These are phyloP conservation scores for Psylliodes chrysocephalus DNA, from an alignment of 2,888 invertebrate genomes.

Conservation along the genomic window DNA sequence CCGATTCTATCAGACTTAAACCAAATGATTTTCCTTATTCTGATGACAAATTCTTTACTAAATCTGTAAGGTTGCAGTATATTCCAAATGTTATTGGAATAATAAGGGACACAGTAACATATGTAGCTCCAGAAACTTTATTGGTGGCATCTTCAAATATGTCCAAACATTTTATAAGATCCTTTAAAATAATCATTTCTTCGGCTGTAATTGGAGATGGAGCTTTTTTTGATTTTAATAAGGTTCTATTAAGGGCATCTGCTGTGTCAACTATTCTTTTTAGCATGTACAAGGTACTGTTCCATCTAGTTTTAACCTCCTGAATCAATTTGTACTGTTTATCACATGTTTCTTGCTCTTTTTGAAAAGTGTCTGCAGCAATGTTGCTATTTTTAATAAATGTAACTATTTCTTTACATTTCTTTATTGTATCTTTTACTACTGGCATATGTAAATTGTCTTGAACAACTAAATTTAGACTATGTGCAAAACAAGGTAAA, in stretches of 20 bases:
- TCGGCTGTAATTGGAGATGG: constrained; percentile 16
- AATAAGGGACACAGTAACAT: background rate
- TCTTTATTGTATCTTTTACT: constrained; percentile 18
- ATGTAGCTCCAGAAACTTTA: constrained; percentile 26
- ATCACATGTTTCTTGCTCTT: too few species aligned
- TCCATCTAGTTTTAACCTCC: too few species aligned
- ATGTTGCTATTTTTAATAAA: too few species aligned
- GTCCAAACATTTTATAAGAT: constrained; percentile 8
- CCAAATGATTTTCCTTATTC: too few species aligned
- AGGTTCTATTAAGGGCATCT: too few species aligned
- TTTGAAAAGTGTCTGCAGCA: too few species aligned
- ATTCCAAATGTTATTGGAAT: constrained; percentile 19
- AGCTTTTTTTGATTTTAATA: too few species aligned
- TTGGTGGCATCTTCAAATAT: constrained; percentile 34
- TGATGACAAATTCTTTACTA: background rate
- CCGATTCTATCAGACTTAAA: too few species aligned
- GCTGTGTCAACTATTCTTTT: too few species aligned
- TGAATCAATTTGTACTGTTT: too few species aligned
- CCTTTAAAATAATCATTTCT: constrained; percentile 28
- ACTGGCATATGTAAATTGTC: constrained; percentile 14
- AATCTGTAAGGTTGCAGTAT: background rate
- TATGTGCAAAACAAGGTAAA: constrained; percentile 2
- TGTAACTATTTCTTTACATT: too few species aligned
- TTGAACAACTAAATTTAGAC: constrained; percentile 34
- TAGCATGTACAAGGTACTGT: too few species aligned